phyloP scores from a whole-genome alignment of 1,140 invertebrate genomes.

The Scaptomyza pallida region DNA sequence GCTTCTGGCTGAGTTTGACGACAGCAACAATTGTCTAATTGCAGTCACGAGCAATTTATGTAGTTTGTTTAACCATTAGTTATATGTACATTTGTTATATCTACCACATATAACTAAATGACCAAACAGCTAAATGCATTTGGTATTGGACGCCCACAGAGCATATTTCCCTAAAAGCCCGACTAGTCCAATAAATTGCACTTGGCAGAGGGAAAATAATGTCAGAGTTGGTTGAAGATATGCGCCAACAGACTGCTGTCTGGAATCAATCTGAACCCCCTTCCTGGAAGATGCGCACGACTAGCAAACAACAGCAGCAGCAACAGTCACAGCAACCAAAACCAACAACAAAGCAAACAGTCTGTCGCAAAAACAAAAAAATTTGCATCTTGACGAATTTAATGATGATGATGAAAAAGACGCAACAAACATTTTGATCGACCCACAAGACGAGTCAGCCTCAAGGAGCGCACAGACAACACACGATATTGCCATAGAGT shows the following conservation, averaged over 20 bases:
- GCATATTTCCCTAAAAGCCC: conserved; percentile 53
- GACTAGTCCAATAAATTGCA: conserved; percentile 54
- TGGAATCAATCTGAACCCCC: conserved; percentile 35
- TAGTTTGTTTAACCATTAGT: conserved; percentile 69
- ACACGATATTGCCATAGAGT: conserved; percentile 68
- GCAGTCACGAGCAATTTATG: conserved; percentile 82
- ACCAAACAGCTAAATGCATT: conserved; percentile 27
- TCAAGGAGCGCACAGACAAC: conserved; percentile 73
- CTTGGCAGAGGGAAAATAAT: conserved; percentile 47
- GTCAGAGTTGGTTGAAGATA: conserved; percentile 37
- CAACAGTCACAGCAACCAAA: conserved; percentile 7
- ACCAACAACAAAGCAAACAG: conserved; percentile 30
- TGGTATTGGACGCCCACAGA: conserved; percentile 54
- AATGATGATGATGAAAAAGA: conserved; percentile 80
- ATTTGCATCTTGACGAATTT: conserved; percentile 83
- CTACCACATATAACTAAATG: conserved; percentile 43
- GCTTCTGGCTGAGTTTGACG: conserved; percentile 63
- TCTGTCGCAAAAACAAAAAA: conserved; percentile 39
- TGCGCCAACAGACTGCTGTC: conserved; percentile 36
- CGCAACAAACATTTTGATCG: conserved; percentile 73
- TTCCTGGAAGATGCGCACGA: conserved; percentile 75
- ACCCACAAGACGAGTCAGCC: conserved; percentile 63
- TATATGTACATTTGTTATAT: conserved; percentile 49
- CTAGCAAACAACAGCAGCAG: conserved; percentile 48
- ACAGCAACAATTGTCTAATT: conserved; percentile 79